phyloP scores from a whole-genome alignment of 1,140 invertebrate genomes.

The Apolygus lucorum region DNA sequence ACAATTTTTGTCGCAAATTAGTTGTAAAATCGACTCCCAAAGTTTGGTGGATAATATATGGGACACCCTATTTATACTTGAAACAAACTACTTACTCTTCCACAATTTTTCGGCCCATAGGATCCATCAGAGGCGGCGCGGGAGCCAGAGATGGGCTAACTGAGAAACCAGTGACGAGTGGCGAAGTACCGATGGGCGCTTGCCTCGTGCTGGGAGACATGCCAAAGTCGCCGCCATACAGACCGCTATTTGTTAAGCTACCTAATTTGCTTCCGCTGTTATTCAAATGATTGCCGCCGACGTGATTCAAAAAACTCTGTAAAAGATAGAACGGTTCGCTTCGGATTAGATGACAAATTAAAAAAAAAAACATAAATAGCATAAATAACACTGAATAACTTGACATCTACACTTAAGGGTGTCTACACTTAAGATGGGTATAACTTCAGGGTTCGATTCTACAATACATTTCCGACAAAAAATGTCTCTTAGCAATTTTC shows the following conservation, averaged over 20 bases:
- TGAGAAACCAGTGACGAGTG: conserved; percentile 20
- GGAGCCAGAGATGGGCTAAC: conserved; percentile 19
- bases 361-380: too few relatives aligned
- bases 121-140: not conserved
- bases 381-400: too few relatives aligned
- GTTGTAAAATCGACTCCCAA: too few relatives aligned
- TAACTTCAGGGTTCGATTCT: too few relatives aligned
- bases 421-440: too few relatives aligned
- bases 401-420: too few relatives aligned
- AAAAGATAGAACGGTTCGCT: conserved; percentile 37
- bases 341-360: too few relatives aligned
- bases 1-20: too few relatives aligned
- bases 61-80: too few relatives aligned
- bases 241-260: conserved; percentile 27
- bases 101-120: not conserved
- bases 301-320: conserved; percentile 43
- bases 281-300: conserved; percentile 33
- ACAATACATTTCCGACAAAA: too few relatives aligned
- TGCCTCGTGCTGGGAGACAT: conserved; percentile 22
- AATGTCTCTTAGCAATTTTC: too few relatives aligned
- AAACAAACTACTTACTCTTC: conserved; percentile 4
- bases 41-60: too few relatives aligned
- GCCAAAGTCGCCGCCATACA: conserved; percentile 22
- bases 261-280: conserved; percentile 19
- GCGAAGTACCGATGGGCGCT: not conserved